phyloP scores from a whole-genome alignment of 1,140 invertebrate species.

The Neodiprion fabricii region DNA sequence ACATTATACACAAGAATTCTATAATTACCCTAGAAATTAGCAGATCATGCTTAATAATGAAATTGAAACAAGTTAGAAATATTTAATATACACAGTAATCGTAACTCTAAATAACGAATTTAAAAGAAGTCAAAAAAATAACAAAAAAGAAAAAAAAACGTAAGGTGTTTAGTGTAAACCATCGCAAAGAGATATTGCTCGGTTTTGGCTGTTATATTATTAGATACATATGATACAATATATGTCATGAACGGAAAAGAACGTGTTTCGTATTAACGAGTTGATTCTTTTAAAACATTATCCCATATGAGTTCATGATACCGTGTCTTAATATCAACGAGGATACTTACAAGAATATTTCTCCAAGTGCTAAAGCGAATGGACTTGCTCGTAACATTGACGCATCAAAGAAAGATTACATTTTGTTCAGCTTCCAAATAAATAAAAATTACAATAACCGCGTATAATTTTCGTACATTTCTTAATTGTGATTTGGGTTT shows the following conservation, averaged over 20 bases:
- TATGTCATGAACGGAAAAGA: slow-evolving; percentile 26
- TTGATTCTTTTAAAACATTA: neutral
- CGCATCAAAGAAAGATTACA: no score
- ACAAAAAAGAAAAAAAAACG: slow-evolving; percentile 37
- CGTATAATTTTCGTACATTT: no score
- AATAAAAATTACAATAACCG: no score
- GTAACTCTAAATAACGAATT: slow-evolving; percentile 31
- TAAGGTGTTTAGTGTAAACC: slow-evolving; percentile 29
- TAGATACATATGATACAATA: slow-evolving; percentile 17
- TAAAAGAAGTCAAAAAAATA: slow-evolving; percentile 28
- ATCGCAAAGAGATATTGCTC: slow-evolving; percentile 32
- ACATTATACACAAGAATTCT: slow-evolving; percentile 9
- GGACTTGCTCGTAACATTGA: no score
- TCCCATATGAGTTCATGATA: neutral
- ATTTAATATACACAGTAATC: slow-evolving; percentile 31
- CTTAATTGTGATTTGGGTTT: no score
- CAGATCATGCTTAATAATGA: slow-evolving; percentile 21
- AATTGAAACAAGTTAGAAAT: slow-evolving; percentile 23
- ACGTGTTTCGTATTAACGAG: neutral
- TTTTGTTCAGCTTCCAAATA: no score
- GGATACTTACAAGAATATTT: no score
- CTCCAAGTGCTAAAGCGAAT: no score
- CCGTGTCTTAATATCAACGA: no score
- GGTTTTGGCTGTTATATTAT: slow-evolving; percentile 46
- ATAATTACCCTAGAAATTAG: slow-evolving; percentile 23